Conservation (phyloP, 1,140 invertebrate species). For the Trichoplusia ni region DNA sequence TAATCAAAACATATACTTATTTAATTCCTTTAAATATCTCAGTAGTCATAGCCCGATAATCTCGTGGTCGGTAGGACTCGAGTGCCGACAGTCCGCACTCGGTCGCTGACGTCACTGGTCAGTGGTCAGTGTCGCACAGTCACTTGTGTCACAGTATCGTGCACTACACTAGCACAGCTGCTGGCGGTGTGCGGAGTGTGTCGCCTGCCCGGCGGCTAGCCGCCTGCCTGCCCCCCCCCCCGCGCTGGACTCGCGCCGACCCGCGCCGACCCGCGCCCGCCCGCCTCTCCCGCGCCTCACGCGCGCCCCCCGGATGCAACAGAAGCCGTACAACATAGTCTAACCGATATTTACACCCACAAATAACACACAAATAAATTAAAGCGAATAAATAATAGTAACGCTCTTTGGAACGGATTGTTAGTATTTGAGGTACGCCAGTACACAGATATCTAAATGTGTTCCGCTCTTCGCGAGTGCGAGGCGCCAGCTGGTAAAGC, state of each 20-base stretch:
- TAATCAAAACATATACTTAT: conserved; percentile 44
- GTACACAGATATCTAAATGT: conserved; percentile 35
- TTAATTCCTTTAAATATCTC: conserved; percentile 58
- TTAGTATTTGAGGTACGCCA: conserved; percentile 59
- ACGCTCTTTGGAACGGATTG: conserved; percentile 75
- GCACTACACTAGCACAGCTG: conserved; percentile 33
- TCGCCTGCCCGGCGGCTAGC: conserved; percentile 51
- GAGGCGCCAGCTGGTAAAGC: no score
- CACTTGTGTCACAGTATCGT: conserved; percentile 23
- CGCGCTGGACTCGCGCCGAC: no score
- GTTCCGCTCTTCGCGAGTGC: conserved; percentile 27
- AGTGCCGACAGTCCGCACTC: conserved; percentile 3
- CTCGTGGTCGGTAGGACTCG: conserved; percentile 11
- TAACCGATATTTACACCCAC: conserved; percentile 44
- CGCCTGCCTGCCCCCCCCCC: no score
- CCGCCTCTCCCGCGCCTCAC: conserved; percentile 27
- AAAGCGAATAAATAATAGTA: conserved; percentile 70
- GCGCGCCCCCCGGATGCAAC: conserved; percentile 30
- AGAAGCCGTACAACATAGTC: conserved; percentile 41
- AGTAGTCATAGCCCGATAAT: conserved; percentile 54
- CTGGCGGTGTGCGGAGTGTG: conserved; percentile 40
- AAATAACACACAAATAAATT: conserved; percentile 56
- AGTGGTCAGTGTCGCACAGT: not conserved
- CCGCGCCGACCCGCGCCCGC: conserved; percentile 36
- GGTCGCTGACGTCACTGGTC: not conserved